These are phyloP conservation scores for Agelaius tricolor DNA, from an alignment of 2,113 vertebrate genomes.

Conservation along the genomic window DNA sequence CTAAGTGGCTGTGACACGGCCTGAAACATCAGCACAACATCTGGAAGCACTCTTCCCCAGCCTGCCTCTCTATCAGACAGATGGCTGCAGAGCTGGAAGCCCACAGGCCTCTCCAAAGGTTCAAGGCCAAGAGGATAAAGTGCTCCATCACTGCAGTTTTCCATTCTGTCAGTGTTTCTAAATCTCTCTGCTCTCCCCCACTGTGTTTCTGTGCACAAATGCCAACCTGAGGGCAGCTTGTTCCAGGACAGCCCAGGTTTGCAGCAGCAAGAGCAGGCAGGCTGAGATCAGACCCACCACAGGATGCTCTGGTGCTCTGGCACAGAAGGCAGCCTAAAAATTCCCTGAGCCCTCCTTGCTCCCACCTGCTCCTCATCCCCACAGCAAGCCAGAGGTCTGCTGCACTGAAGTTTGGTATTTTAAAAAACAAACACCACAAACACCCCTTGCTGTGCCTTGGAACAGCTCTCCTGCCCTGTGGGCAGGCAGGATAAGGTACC, in stretches of 20 bases:
- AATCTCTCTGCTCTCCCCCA: not conserved
- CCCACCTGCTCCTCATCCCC: not conserved
- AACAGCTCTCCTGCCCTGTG: not conserved
- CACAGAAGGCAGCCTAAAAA: not conserved
- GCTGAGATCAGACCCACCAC: accelerated
- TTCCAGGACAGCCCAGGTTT: not conserved
- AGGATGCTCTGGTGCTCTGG: not conserved
- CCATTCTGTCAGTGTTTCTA: not conserved
- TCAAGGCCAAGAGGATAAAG: slow-evolving; percentile 27
- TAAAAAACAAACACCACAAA: not conserved
- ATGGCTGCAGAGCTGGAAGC: slow-evolving; percentile 14
- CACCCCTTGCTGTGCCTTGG: not conserved
- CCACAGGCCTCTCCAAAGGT: slow-evolving; percentile 28
- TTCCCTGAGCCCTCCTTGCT: not conserved
- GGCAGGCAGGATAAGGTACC: not conserved
- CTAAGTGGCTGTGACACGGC: not conserved
- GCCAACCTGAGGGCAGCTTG: not conserved
- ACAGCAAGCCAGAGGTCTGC: not conserved
- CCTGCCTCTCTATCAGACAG: slow-evolving; percentile 14
- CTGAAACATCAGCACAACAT: not conserved
- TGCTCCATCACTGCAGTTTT: not conserved
- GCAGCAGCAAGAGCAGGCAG: not conserved
- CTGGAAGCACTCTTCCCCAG: not conserved
- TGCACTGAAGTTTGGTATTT: accelerated
- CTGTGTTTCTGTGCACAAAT: not conserved